phyloP scores from a whole-genome alignment of 1,140 invertebrate genomes.

The Araneus ventricosus region DNA sequence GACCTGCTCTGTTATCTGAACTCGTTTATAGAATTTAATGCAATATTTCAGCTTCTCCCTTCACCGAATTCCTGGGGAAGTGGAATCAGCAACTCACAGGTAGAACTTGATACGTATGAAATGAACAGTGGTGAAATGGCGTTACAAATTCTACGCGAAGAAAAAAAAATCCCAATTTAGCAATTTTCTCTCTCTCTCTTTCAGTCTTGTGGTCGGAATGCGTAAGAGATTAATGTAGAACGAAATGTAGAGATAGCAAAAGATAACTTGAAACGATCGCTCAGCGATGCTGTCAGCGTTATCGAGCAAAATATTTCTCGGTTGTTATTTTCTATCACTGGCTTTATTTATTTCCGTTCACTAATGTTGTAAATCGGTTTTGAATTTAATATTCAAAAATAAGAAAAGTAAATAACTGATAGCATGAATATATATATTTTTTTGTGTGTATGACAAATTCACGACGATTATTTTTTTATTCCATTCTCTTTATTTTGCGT shows the following conservation, averaged over 20 bases:
- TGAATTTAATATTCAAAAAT: neutral
- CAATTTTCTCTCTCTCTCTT: neutral
- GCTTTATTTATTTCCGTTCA: neutral
- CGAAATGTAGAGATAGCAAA: neutral
- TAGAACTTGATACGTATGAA: neutral
- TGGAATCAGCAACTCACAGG: neutral
- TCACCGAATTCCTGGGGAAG: too few relatives aligned
- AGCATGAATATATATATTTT: neutral
- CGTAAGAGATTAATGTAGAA: neutral
- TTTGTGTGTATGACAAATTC: neutral
- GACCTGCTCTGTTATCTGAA: neutral
- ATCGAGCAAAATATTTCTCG: neutral
- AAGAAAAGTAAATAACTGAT: neutral
- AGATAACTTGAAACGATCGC: neutral
- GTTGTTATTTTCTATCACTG: neutral
- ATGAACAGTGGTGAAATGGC: neutral
- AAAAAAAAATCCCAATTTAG: neutral
- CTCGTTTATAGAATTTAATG: neutral
- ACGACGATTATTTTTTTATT: too few relatives aligned
- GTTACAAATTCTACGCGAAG: neutral
- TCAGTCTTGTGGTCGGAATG: neutral
- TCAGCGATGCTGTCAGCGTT: neutral
- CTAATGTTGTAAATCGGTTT: neutral
- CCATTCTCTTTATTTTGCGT: too few relatives aligned
- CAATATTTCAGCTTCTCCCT: neutral